Evolutionary conservation across 2,888 invertebrate genomes (phyloP).

Genomic region (Panopea generosa): DNA sequence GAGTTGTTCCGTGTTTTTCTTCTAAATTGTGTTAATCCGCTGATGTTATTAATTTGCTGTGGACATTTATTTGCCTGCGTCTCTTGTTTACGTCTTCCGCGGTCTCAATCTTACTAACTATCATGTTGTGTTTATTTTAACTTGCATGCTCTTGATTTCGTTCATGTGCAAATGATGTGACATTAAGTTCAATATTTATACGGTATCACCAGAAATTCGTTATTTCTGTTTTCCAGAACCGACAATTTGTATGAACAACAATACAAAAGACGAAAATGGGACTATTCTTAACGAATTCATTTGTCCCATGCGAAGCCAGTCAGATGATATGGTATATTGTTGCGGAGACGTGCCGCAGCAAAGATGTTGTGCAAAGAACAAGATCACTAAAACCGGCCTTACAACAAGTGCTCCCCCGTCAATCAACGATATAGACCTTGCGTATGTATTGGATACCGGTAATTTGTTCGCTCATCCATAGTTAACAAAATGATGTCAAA

Average conservation of each 20-base stretch:
- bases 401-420: background rate
- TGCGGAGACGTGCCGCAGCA: slow-evolving; percentile 36
- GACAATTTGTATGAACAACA: slow-evolving; percentile 50
- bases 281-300: slow-evolving; percentile 28
- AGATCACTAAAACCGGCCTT: background rate
- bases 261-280: slow-evolving; percentile 34
- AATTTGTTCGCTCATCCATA: background rate
- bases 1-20: too few relatives aligned
- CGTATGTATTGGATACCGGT: slow-evolving; percentile 24
- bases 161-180: too few relatives aligned
- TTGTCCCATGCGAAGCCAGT: slow-evolving; percentile 41
- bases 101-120: too few relatives aligned
- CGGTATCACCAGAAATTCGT: too few relatives aligned
- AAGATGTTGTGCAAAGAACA: slow-evolving; percentile 34
- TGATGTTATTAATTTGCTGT: too few relatives aligned
- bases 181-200: too few relatives aligned
- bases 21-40: too few relatives aligned
- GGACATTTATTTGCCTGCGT: too few relatives aligned
- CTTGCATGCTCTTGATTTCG: too few relatives aligned
- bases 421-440: slow-evolving; percentile 26
- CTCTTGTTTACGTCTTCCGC: too few relatives aligned
- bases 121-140: too few relatives aligned
- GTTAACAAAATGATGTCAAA: background rate
- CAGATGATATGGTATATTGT: slow-evolving; percentile 20
- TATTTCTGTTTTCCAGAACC: slow-evolving; percentile 42